Evolutionary conservation across 2,113 vertebrate genomes (phyloP).

Genomic region (Pedionomus torquatus): DNA sequence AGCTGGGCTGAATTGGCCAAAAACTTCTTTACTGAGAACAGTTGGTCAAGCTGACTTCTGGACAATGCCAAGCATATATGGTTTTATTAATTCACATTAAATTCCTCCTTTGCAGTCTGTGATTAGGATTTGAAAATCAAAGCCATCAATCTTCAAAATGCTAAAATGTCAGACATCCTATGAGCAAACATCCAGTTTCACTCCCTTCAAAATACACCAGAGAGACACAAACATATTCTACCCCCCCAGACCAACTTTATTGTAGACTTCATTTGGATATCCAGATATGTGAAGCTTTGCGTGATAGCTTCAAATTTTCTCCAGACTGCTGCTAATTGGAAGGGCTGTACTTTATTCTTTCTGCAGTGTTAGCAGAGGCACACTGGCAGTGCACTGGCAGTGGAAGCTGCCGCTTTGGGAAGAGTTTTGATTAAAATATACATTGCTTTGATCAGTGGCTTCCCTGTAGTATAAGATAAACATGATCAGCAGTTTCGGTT

Average conservation of each 20-base stretch:
- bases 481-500: background rate
- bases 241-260: background rate
- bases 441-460: constrained; percentile 23
- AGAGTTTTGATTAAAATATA: constrained; percentile 35
- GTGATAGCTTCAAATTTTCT: background rate
- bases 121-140: background rate
- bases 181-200: background rate
- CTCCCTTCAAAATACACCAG: background rate
- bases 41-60: background rate
- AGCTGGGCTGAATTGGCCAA: background rate
- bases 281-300: background rate
- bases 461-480: constrained; percentile 22
- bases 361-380: constrained; percentile 20
- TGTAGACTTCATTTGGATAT: background rate
- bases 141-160: background rate
- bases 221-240: background rate
- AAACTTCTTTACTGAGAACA: background rate
- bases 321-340: background rate
- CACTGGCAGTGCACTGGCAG: background rate
- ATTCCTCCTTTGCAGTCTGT: background rate
- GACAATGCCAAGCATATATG: rapidly evolving
- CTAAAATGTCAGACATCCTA: background rate
- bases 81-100: background rate
- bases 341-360: background rate
- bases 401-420: constrained; percentile 10